These are phyloP conservation scores for Limosa lapponica DNA, from an alignment of 2,797 vertebrate species.

Conservation along the genomic window DNA sequence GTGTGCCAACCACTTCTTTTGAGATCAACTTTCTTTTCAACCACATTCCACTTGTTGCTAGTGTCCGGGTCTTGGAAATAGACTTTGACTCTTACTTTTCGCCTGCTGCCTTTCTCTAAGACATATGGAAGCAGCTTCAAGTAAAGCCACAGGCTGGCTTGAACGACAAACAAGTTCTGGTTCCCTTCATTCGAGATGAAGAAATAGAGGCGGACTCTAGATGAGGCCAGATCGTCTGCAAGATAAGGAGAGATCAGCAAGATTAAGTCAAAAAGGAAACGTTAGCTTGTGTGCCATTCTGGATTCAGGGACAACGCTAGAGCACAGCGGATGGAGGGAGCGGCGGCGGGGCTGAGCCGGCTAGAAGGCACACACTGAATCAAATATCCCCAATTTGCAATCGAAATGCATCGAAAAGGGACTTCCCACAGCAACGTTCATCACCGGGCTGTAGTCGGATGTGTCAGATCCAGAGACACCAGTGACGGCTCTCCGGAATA, in stretches of 20 bases:
- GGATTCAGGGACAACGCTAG: not conserved
- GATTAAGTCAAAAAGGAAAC: conserved; percentile 71
- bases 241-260: conserved; percentile 68
- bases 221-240: conserved; percentile 87
- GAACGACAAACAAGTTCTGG: conserved; percentile 93
- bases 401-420: conserved; percentile 35
- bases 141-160: conserved; percentile 97
- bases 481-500: conserved; percentile 58
- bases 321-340: conserved; percentile 5
- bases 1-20: conserved; percentile 98
- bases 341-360: conserved; percentile 9
- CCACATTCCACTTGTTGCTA: conserved; percentile 84
- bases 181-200: conserved; percentile 96
- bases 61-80: conserved; percentile 89
- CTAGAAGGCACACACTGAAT: conserved; percentile 54
- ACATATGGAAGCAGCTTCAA: conserved; percentile 90
- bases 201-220: conserved; percentile 91
- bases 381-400: conserved; percentile 38
- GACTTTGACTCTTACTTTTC: conserved; percentile 93
- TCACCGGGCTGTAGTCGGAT: conserved; percentile 18
- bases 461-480: conserved; percentile 50
- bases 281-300: conserved; percentile 24
- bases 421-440: conserved; percentile 46
- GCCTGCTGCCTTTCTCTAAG: conserved; percentile 88
- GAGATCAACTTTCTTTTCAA: conserved; percentile 95